Percentiles rank a stretch among this genome's conserved stretches.
These are phyloP conservation scores for Centrocercus urophasianus DNA, from an alignment of 2,113 vertebrate genomes.

Conservation along the genomic window DNA sequence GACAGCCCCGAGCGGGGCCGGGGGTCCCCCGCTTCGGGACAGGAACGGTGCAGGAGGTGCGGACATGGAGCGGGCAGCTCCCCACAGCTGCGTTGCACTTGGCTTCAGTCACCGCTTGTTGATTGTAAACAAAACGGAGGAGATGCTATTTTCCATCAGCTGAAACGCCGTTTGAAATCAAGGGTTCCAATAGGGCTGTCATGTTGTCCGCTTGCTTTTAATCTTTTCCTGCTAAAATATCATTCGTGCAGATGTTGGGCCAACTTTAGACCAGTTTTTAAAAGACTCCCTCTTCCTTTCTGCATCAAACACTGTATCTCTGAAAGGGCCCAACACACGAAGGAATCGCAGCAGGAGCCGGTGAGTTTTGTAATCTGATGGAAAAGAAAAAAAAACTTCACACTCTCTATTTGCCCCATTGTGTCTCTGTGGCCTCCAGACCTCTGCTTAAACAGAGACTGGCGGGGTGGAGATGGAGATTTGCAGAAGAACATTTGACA, in stretches of 20 bases:
- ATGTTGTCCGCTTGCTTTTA: not conserved
- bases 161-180: not conserved
- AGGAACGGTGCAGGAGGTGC: not conserved
- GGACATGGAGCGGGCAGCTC: not conserved
- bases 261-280: not conserved
- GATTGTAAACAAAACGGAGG: not conserved
- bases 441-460: not conserved
- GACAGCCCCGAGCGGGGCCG: too few relatives aligned
- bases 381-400: not conserved
- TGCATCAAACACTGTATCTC: not conserved
- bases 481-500: not conserved
- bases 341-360: not conserved
- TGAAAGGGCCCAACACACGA: not conserved
- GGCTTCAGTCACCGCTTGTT: not conserved
- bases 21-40: not conserved
- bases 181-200: not conserved
- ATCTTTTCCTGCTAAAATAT: not conserved
- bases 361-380: not conserved
- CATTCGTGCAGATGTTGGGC: not conserved
- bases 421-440: not conserved
- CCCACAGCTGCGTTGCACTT: not conserved
- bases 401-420: not conserved
- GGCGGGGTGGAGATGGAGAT: not conserved
- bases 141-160: not conserved
- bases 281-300: not conserved